Percentiles rank a stretch among this genome's conserved stretches.
These are phyloP conservation scores for Lipophrys pholis DNA, from an alignment of 2,113 vertebrate species.

Conservation along the genomic window DNA sequence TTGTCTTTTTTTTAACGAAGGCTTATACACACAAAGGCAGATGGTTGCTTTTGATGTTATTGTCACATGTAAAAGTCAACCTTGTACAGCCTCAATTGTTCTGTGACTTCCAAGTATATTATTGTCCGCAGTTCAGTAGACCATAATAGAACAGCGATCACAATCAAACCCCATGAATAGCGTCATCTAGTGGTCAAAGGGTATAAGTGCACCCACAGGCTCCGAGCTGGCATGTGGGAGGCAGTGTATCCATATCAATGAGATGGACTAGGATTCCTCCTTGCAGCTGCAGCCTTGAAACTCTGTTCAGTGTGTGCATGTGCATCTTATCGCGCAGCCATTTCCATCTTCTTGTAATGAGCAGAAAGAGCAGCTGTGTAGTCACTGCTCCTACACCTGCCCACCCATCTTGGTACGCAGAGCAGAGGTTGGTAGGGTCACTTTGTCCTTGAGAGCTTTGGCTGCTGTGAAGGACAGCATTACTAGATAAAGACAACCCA, in stretches of 20 bases:
- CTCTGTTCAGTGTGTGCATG: slow-evolving; percentile 37
- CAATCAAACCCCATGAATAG: slow-evolving; percentile 9
- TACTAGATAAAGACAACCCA: slow-evolving; percentile 61
- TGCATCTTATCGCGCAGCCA: slow-evolving; percentile 48
- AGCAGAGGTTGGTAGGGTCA: slow-evolving; percentile 64
- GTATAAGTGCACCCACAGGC: slow-evolving; percentile 28
- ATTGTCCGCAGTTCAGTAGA: neutral
- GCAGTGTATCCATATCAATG: slow-evolving; percentile 68
- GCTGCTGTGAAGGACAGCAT: slow-evolving; percentile 68
- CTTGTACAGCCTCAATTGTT: too few species aligned
- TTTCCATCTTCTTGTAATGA: slow-evolving; percentile 58
- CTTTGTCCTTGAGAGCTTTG: slow-evolving; percentile 77
- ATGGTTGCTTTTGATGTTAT: too few species aligned
- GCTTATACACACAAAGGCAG: too few species aligned
- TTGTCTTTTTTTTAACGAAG: too few species aligned
- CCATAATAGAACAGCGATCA: neutral
- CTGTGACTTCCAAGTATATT: neutral
- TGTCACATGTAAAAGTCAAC: too few species aligned
- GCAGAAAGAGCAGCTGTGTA: slow-evolving; percentile 68
- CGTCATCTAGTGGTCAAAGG: slow-evolving; percentile 64
- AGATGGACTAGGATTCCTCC: slow-evolving; percentile 52
- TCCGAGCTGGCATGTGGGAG: slow-evolving; percentile 46
- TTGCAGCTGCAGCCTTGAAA: slow-evolving; percentile 81
- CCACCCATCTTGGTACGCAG: slow-evolving; percentile 39
- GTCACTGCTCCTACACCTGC: slow-evolving; percentile 33